These are phyloP conservation scores for Drosophila equinoxialis DNA, from an alignment of 1,140 invertebrate genomes.

Conservation along the genomic window DNA sequence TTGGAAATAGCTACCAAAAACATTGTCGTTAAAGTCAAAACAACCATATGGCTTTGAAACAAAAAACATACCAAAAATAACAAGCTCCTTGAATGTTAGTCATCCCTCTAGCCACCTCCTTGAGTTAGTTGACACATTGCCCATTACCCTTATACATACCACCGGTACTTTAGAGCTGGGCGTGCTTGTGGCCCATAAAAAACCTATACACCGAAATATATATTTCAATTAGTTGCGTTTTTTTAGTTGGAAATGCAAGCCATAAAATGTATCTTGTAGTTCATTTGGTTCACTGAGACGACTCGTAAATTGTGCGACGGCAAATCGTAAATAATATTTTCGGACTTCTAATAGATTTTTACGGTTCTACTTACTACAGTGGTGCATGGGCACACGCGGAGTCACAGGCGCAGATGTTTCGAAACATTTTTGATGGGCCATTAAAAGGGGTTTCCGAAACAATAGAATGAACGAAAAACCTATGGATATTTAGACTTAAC, in stretches of 20 bases:
- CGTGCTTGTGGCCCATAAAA: constrained; percentile 60
- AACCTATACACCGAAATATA: constrained; percentile 58
- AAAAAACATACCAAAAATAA: constrained; percentile 70
- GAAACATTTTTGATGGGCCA: constrained; percentile 34
- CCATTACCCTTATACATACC: constrained; percentile 29
- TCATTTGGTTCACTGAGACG: constrained; percentile 56
- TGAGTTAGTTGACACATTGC: constrained; percentile 52
- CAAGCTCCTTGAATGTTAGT: constrained; percentile 38
- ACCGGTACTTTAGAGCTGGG: constrained; percentile 14
- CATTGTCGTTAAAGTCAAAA: constrained; percentile 69
- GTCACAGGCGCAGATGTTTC: constrained; percentile 56
- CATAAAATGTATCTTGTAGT: constrained; percentile 67
- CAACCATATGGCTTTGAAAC: constrained; percentile 75
- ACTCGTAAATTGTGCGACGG: constrained; percentile 70
- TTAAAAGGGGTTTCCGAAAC: constrained; percentile 17
- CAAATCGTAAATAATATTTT: constrained; percentile 74
- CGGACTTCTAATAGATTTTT: constrained; percentile 69
- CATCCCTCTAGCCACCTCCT: constrained; percentile 39
- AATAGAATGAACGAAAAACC: not conserved
- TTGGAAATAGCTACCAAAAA: constrained; percentile 15
- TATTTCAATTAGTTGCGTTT: constrained; percentile 74
- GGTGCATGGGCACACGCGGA: not conserved
- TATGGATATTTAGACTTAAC: not conserved
- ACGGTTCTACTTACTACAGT: constrained; percentile 19
- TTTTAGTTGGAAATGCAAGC: constrained; percentile 55